Conservation (phyloP, 2,797 vertebrate species). For the Karalla daura region DNA sequence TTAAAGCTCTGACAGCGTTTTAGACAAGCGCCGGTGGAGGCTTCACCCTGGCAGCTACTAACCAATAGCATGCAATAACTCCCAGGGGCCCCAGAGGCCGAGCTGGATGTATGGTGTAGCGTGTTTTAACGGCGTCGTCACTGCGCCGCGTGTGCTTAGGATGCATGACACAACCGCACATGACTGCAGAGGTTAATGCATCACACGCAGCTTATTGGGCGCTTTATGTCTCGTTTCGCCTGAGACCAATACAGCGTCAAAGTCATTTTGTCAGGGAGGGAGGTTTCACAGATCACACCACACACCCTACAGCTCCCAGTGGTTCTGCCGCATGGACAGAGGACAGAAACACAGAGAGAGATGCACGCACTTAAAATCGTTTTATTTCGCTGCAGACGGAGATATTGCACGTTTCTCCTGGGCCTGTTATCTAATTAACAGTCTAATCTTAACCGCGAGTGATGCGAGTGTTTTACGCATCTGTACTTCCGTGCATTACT, state of each 20-base stretch:
- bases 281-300: constrained; percentile 52
- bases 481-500: background rate
- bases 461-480: constrained; percentile 13
- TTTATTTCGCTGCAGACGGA: background rate
- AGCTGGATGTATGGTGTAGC: constrained; percentile 50
- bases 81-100: constrained; percentile 31
- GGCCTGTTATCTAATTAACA: constrained; percentile 5
- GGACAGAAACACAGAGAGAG: constrained; percentile 24
- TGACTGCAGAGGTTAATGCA: constrained; percentile 63
- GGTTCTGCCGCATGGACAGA: constrained; percentile 14
- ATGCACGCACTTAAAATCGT: constrained; percentile 1
- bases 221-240: constrained; percentile 69
- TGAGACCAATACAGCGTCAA: constrained; percentile 67
- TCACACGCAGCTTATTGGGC: constrained; percentile 52
- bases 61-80: constrained; percentile 68
- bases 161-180: constrained; percentile 64
- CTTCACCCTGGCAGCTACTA: constrained; percentile 68
- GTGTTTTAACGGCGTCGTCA: constrained; percentile 51
- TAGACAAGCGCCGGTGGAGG: constrained; percentile 67
- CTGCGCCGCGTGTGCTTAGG: constrained; percentile 48
- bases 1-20: constrained; percentile 74
- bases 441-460: background rate
- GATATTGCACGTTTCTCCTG: background rate
- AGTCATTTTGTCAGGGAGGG: constrained; percentile 59
- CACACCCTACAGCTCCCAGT: constrained; percentile 31